Conservation (phyloP, 1,140 invertebrate genomes). For the Solen grandis region DNA sequence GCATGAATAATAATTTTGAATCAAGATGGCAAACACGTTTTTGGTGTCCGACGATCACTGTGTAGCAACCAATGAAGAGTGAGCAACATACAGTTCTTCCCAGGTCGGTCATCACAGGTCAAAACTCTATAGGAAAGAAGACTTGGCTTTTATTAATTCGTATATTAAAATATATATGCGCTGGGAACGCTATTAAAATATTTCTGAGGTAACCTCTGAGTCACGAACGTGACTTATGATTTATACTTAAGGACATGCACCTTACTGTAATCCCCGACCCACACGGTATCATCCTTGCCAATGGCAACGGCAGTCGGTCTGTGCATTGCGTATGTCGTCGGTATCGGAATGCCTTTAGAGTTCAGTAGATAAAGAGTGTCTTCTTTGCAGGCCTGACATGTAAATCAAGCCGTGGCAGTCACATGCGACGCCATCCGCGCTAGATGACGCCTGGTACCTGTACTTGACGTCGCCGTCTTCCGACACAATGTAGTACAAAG, state of each 20-base stretch:
- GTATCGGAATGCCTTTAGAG: constrained; percentile 42
- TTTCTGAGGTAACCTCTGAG: too few species aligned
- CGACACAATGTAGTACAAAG: constrained; percentile 36
- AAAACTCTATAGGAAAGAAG: too few species aligned
- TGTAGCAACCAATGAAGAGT: too few species aligned
- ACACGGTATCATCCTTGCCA: constrained; percentile 33
- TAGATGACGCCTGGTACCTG: constrained; percentile 33
- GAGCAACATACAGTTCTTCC: too few species aligned
- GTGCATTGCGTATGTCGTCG: constrained; percentile 47
- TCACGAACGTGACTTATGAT: too few species aligned
- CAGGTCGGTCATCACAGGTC: too few species aligned
- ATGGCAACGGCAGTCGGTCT: constrained; percentile 49
- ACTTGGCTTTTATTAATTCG: too few species aligned
- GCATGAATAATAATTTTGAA: too few species aligned
- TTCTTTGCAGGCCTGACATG: constrained; percentile 44
- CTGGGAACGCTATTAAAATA: too few species aligned
- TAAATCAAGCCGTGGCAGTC: constrained; percentile 46
- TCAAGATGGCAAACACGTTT: too few species aligned
- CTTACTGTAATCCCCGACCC: constrained; percentile 53
- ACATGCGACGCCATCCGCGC: constrained; percentile 42
- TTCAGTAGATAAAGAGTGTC: constrained; percentile 41
- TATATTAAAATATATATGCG: too few species aligned
- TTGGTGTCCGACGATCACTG: too few species aligned
- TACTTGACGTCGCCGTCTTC: constrained; percentile 36
- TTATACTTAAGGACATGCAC: constrained; percentile 50